phyloP scores from a whole-genome alignment of 2,113 vertebrate species.

The Numida meleagris region DNA sequence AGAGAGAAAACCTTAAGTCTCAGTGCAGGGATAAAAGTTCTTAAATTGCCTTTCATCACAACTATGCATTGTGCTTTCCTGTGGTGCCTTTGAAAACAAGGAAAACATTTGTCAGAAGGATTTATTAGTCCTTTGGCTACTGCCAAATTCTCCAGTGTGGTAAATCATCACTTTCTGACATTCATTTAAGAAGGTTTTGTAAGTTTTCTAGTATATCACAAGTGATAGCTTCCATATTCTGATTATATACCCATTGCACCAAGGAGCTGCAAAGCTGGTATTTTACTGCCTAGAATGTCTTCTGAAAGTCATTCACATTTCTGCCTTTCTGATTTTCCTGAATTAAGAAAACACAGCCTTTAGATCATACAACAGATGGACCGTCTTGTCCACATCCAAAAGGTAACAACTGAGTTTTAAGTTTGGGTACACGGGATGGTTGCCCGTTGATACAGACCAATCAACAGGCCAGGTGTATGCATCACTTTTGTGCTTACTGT shows the following conservation, averaged over 20 bases:
- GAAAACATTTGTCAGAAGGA: constrained; percentile 30
- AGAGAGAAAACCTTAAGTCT: constrained; percentile 7
- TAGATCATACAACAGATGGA: not conserved
- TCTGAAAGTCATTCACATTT: not conserved
- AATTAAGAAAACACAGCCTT: not conserved
- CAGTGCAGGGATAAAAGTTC: not conserved
- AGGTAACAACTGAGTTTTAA: not conserved
- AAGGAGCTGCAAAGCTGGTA: not conserved
- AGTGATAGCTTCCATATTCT: constrained; percentile 35
- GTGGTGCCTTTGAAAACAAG: not conserved
- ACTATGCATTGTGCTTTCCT: not conserved
- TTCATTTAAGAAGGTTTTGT: constrained; percentile 36
- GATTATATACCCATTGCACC: not conserved
- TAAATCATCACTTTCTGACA: constrained; percentile 49
- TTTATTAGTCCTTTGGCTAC: constrained; percentile 9
- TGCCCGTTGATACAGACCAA: not conserved
- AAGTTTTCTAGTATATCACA: constrained; percentile 3
- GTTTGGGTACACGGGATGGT: not conserved
- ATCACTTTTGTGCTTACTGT: not conserved
- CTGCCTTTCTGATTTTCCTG: not conserved
- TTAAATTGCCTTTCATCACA: constrained; percentile 22
- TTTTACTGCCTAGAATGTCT: not conserved
- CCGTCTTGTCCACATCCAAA: not conserved
- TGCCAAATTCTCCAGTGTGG: constrained; percentile 35
- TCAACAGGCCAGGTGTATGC: not conserved